Conservation (phyloP, 2,888 invertebrate species). For the Lobophora halterata region DNA sequence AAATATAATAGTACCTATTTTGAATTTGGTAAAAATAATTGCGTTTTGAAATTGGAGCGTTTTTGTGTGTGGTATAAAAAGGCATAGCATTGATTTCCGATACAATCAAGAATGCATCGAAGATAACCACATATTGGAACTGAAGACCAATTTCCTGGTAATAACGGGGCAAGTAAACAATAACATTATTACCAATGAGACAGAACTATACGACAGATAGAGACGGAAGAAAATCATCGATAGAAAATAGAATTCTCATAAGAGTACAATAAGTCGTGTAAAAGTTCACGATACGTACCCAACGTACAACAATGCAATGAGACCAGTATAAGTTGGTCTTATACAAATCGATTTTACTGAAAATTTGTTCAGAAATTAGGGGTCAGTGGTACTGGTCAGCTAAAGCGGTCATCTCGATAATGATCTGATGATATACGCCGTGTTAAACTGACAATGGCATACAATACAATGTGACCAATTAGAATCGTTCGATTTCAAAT, state of each 20-base stretch:
- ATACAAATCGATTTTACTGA: conserved; percentile 46
- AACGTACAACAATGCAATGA: conserved; percentile 63
- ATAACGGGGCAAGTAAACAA: conserved; percentile 74
- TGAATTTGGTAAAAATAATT: not conserved
- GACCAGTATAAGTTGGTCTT: conserved; percentile 50
- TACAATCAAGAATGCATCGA: conserved; percentile 25
- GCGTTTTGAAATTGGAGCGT: not conserved
- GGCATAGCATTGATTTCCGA: conserved; percentile 11
- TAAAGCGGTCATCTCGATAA: conserved; percentile 73
- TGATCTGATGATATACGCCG: conserved; percentile 78
- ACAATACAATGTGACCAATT: conserved; percentile 73
- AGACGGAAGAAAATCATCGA: conserved; percentile 54
- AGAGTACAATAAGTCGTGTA: conserved; percentile 77
- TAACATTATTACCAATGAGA: conserved; percentile 69
- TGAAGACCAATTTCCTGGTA: conserved; percentile 61
- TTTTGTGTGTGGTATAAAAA: not conserved
- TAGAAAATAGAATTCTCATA: conserved; percentile 80
- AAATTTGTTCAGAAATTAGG: conserved; percentile 37
- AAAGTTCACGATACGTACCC: conserved; percentile 75
- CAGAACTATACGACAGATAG: conserved; percentile 39
- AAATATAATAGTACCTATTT: not conserved
- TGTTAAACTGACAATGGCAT: conserved; percentile 71
- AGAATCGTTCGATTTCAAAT: conserved; percentile 43
- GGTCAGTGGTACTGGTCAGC: conserved; percentile 49
- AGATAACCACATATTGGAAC: conserved; percentile 61